Base-by-base conservation (phyloP, 2,888 invertebrate genomes). In the Pegoplata infirma region DNA sequence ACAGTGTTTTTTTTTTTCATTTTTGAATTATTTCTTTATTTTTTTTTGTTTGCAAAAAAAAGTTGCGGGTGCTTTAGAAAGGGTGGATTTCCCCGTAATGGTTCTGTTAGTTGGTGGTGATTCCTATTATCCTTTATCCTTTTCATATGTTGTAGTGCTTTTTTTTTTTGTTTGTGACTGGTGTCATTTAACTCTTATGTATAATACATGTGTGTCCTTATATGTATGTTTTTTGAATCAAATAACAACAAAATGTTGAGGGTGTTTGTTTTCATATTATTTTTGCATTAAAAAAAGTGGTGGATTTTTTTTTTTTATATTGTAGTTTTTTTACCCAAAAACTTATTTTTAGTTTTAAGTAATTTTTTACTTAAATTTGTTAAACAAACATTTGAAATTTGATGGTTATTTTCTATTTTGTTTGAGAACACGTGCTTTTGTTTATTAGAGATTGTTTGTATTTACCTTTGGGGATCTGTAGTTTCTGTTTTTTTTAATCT, bases 101-200 rank as follows among this genome's bases (percentile, higher is more conserved):
- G 17, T 72, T 49, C 55, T 25, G 7, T 16, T 73, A 36, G 51
- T 21, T 19, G 40, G 46, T 40, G 23, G 25, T 59, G 58, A 40
- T 66, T 58, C 21, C 44, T n/a, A 16, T 44, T 78, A 69, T 73
- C 64, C 68, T 46, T 55, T 67, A 63, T 63, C 63, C 63, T 63
- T 1, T 7, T 49, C 63, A 49, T 17, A 61, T 19, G 46, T 19
- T 40, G 12, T 12, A 19, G 61, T 36, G 51, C n/a, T 21, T 49
- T 51, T 49, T 49, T n/a, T n/a, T n/a, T n/a, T n/a, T n/a, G n/a
- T n/a, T n/a, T n/a, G n/a, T 61, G 59, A 71, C 74, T 79, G 79
- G 79, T 79, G 74, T 79, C 75, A 71, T 71, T 74, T 79, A 75
- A 75, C 74, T 78, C 66, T 74, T 74, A 66, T 49, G 53, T 21